Evolutionary conservation across 2,797 vertebrate species (phyloP).

Genomic region (Hylomyscus alleni): DNA sequence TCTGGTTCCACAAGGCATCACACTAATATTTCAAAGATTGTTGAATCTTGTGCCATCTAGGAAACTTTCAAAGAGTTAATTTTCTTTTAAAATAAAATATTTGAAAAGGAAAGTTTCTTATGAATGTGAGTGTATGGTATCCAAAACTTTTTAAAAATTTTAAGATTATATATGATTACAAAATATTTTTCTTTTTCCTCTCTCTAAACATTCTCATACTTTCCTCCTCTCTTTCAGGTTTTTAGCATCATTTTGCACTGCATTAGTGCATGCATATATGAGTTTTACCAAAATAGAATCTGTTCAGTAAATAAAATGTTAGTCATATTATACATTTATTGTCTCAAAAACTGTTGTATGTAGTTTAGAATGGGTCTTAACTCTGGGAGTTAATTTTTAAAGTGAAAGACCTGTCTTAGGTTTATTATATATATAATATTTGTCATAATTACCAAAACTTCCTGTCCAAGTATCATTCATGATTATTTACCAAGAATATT

Average conservation of each 20-base stretch:
- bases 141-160: neutral
- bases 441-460: neutral
- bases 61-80: slow-evolving; percentile 54
- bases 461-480: neutral
- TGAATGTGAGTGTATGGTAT: neutral
- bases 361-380: slow-evolving; percentile 28
- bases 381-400: neutral
- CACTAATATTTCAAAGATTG: slow-evolving; percentile 34
- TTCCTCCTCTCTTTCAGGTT: no score
- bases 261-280: neutral
- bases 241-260: neutral
- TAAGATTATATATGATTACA: neutral
- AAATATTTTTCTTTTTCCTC: neutral
- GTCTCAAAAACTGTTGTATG: slow-evolving; percentile 17
- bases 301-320: neutral
- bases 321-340: neutral
- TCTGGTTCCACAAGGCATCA: slow-evolving; percentile 9
- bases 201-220: neutral
- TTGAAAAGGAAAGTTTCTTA: slow-evolving; percentile 21
- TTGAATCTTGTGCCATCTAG: neutral
- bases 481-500: neutral
- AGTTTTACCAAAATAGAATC: neutral
- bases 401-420: neutral
- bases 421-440: no score
- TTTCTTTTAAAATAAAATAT: slow-evolving; percentile 33